Conservation (phyloP, 1,140 invertebrate genomes). For the Spodoptera litura region DNA sequence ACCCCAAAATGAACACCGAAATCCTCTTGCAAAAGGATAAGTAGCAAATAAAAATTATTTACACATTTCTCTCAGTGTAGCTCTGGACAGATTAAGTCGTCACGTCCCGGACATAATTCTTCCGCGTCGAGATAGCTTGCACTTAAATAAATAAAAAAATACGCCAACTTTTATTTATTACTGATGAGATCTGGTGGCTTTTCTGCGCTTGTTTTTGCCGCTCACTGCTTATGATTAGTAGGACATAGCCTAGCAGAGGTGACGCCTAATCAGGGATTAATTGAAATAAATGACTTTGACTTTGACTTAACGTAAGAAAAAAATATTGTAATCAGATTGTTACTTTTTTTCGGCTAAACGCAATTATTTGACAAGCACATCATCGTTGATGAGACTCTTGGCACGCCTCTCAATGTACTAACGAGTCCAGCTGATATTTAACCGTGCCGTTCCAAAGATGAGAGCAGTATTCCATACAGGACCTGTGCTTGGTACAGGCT, state of each 20-base stretch:
- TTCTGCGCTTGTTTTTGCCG: background rate
- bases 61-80: slow-evolving; percentile 53
- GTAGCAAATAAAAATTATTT: slow-evolving; percentile 60
- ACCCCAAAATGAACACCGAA: background rate
- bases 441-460: too few relatives aligned
- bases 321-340: too few relatives aligned
- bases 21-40: background rate
- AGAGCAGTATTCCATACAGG: too few relatives aligned
- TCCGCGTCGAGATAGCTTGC: slow-evolving; percentile 55
- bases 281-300: background rate
- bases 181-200: slow-evolving; percentile 17
- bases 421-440: too few relatives aligned
- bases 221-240: background rate
- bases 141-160: slow-evolving; percentile 58
- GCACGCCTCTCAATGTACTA: too few relatives aligned
- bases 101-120: slow-evolving; percentile 64
- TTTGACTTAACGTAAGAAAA: too few relatives aligned
- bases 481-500: too few relatives aligned
- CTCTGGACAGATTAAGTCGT: slow-evolving; percentile 63
- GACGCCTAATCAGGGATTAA: background rate
- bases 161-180: slow-evolving; percentile 40
- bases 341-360: too few relatives aligned
- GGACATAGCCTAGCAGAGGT: background rate
- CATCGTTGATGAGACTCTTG: too few relatives aligned
- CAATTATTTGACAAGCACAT: too few relatives aligned